Evolutionary conservation across 1,140 invertebrate genomes (phyloP), one percentile per base, ranked within the genome.

Genomic region (Asbolus verrucosus): DNA sequence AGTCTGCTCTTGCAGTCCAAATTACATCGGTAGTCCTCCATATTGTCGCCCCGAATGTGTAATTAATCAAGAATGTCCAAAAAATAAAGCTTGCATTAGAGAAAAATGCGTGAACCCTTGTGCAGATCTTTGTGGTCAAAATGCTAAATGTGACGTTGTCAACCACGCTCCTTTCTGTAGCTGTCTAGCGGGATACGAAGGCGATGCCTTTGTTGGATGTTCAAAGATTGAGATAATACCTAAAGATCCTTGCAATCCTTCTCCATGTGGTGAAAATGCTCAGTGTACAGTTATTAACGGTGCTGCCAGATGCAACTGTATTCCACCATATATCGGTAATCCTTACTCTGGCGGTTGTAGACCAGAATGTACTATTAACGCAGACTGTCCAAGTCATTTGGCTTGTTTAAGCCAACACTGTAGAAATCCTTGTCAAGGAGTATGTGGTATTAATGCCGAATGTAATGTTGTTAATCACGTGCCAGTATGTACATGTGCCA

Each of bases 321-420:
- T 94, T 76, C 91, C 92, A 69, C 93, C 93, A 0, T 94, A 94
- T 76, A 88, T 93, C 59, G 93, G 93, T 16, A 92, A 93, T 83
- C 90, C 91, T 0, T 92, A 92, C 73, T 85, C 85, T 1, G 89
- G 89, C 4, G 91, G 90, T 15, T 92, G 92, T 73, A 88, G 89
- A 69, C 91, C 92, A 0, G 92, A 94, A 81, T 94, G 93, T 81
- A 85, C 91, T 0, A 85, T 89, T 39, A 92, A 91, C 78, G 86
- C 89, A 1, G 93, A 96, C 73, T 96, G 94, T 79, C 85, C 90
- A 0, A 89, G 88, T 71, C 86, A 92, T 69, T 83, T 91, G 67
- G 89, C 92, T 21, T 96, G 94, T 82, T 85, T 94, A n/a, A 90
- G 91, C 75, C 89, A 92, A 78, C 89, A 93, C 77, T 96, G 94